These are phyloP conservation scores for Australoheros scitulus DNA, from an alignment of 2,113 vertebrate species.

Conservation along the genomic window DNA sequence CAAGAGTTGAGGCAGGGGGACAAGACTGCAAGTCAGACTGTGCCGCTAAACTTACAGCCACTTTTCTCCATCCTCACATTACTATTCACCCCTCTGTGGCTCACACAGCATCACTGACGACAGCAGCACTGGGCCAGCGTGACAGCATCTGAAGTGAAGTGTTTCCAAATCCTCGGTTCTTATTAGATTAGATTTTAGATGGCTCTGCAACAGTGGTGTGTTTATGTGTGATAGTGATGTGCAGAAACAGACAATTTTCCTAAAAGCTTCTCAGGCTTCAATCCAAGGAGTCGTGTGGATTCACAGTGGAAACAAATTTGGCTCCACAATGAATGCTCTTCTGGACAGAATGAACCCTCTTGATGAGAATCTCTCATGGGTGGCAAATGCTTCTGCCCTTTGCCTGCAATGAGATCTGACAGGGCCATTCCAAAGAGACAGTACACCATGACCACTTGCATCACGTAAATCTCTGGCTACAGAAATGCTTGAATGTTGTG, in stretches of 20 bases:
- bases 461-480: constrained; percentile 36
- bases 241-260: background rate
- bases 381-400: background rate
- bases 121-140: background rate
- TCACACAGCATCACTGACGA: background rate
- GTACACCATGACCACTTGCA: constrained; percentile 21
- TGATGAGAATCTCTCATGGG: background rate
- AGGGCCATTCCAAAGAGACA: constrained; percentile 39
- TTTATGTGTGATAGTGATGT: background rate
- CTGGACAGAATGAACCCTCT: background rate
- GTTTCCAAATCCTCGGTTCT: constrained; percentile 10
- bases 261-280: background rate
- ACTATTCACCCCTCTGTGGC: background rate
- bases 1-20: background rate
- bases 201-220: background rate
- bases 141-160: constrained; percentile 9
- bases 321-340: background rate
- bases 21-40: background rate
- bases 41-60: background rate
- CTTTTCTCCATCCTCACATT: background rate
- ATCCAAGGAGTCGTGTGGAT: background rate
- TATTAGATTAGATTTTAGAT: background rate
- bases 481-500: constrained; percentile 7
- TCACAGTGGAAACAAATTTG: background rate
- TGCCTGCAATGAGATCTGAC: background rate